Percentiles rank a stretch among this genome's conserved stretches.
Evolutionary conservation across 2,888 invertebrate genomes (phyloP).

Genomic region (Allolobophora icterica): DNA sequence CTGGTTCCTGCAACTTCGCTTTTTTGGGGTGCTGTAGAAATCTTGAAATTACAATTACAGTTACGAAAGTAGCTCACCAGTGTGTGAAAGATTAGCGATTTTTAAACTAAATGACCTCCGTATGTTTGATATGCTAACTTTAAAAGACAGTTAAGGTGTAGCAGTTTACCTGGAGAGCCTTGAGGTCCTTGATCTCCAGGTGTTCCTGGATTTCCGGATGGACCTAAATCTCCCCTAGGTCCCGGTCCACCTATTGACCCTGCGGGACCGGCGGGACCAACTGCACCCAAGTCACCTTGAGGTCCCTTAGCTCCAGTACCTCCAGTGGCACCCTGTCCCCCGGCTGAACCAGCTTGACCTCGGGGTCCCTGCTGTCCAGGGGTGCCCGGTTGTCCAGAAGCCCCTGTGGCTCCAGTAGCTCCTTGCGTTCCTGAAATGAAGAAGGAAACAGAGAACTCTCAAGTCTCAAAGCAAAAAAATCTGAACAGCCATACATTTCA

Average conservation of each 20-base stretch:
- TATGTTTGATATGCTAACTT: background rate
- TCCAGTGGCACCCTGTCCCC: slow-evolving; percentile 19
- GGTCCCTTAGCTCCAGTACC: slow-evolving; percentile 28
- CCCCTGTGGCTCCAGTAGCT: slow-evolving; percentile 1
- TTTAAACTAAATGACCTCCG: too few relatives aligned
- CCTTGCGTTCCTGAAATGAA: background rate
- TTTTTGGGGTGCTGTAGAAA: too few relatives aligned
- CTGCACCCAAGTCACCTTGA: slow-evolving; percentile 27
- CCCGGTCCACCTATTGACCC: slow-evolving; percentile 30
- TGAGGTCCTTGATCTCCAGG: slow-evolving; percentile 40
- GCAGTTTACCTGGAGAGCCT: background rate
- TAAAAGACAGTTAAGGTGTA: background rate
- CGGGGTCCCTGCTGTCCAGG: slow-evolving; percentile 35
- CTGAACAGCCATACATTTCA: background rate
- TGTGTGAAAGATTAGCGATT: background rate
- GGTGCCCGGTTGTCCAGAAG: slow-evolving; percentile 35
- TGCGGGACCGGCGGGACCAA: slow-evolving; percentile 34
- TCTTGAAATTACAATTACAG: too few relatives aligned
- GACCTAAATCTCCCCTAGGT: slow-evolving; percentile 27
- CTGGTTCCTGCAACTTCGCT: too few relatives aligned
- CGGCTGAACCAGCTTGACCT: slow-evolving; percentile 28
- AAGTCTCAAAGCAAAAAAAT: background rate
- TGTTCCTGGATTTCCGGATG: background rate
- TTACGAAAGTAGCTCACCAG: background rate
- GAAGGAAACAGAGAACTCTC: background rate